phyloP scores from a whole-genome alignment of 2,797 vertebrate genomes.

The Mormyrops boulengeri region DNA sequence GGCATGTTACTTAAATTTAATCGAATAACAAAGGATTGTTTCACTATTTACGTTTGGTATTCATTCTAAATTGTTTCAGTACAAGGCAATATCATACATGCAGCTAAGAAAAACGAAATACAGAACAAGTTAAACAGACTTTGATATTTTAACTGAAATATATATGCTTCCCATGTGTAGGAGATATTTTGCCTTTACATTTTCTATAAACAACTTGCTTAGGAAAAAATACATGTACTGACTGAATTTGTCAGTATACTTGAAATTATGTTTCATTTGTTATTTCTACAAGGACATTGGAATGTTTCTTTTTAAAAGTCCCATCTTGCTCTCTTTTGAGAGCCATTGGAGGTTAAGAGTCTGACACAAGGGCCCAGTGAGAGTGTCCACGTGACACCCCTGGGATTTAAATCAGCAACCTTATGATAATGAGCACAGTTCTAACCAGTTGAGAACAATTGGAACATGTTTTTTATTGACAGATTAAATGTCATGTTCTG shows the following conservation, averaged over 20 bases:
- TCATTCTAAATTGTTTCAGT: neutral
- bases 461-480: neutral
- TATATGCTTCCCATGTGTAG: neutral
- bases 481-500: neutral
- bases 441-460: neutral
- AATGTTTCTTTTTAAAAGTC: neutral
- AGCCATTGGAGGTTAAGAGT: neutral
- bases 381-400: neutral
- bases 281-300: neutral
- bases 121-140: neutral
- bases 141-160: neutral
- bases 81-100: neutral
- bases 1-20: neutral
- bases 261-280: neutral
- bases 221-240: neutral
- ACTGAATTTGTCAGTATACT: neutral
- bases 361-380: neutral
- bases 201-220: neutral
- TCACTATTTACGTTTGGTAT: neutral
- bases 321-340: neutral
- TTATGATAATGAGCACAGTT: neutral
- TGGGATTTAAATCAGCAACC: neutral
- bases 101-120: neutral
- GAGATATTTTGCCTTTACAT: neutral
- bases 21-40: neutral